A percentile compares a stretch with the other conserved stretches of the same genome.
phyloP scores from a whole-genome alignment of 2,888 invertebrate species.

The Lysandra bellargus region DNA sequence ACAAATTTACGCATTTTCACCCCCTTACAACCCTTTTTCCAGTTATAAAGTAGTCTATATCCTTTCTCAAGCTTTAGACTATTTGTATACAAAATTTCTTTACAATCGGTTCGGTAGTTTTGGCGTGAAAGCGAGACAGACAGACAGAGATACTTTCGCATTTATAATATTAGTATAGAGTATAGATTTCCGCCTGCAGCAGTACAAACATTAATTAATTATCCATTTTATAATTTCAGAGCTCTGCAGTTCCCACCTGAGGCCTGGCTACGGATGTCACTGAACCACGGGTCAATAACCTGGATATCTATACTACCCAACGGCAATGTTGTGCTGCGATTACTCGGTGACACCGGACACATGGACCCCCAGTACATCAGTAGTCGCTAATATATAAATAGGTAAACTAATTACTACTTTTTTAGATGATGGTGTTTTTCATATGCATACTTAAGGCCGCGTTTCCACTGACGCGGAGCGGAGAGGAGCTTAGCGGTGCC shows the following conservation, averaged over 20 bases:
- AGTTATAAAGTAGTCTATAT: no score
- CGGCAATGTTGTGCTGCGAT: conserved; percentile 90
- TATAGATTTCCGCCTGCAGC: no score
- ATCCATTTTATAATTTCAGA: conserved; percentile 73
- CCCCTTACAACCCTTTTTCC: no score
- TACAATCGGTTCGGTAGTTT: no score
- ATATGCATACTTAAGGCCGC: neutral
- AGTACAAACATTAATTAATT: neutral
- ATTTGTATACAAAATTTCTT: no score
- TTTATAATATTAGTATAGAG: no score
- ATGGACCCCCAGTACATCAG: conserved; percentile 89
- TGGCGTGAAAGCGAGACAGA: no score
- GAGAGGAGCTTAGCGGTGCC: no score
- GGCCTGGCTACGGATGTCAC: conserved; percentile 95
- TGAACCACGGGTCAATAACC: conserved; percentile 96
- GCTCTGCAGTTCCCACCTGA: conserved; percentile 98
- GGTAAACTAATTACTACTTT: conserved; percentile 32
- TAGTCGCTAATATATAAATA: conserved; percentile 69
- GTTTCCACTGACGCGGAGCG: no score
- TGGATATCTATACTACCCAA: conserved; percentile 92
- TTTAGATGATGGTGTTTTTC: neutral
- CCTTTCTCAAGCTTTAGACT: no score
- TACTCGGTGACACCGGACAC: conserved; percentile 94
- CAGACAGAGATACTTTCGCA: no score
- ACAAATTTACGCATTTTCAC: no score